Evolutionary conservation across 1,140 invertebrate genomes (phyloP), one percentile per base, ranked within the genome.

Genomic region (Meteorus sp.): DNA sequence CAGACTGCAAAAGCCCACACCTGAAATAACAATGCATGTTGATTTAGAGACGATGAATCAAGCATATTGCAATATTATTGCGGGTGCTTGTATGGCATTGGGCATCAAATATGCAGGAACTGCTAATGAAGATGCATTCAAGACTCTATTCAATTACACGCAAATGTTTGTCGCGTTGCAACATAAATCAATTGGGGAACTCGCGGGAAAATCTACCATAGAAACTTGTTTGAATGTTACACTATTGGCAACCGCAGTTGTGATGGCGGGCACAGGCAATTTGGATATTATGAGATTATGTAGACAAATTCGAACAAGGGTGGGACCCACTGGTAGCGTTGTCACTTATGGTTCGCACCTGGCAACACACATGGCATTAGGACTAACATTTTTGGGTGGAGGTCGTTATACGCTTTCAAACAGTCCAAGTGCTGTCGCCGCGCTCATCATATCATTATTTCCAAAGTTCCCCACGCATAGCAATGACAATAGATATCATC

Each of bases 31-130:
- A 41, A 72, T 82, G 19, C 83, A 85, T 59, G 85, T 97, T 9
- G 95, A 98, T 78, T 90, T 93, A 74, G 95, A 98, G 83, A 95
- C 94, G 25, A 96, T 97, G 85, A 95, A 94, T 68, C 95, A 99
- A 84, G 94, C 94, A 0, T 98, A 96, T 78, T 97, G 94, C 75
- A 97, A 97, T 74, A 95, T 98, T 56, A 84, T 97, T 45, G 91
- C 94, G 25, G 97, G 96, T 27, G 93, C 93, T 7, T 95, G 94
- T 71, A 91, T 99, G 81, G 91, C 92, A n/a, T 77, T 99, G 59
- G 95, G 94, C 1, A 80, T 99, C 6, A 91, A 92, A 68, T 98
- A 92, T 82, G 95, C 96, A 11, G 97, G 97, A 39, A 92, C 94
- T 4, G 92, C 91, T 39, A 89, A 95, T 76, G 80, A 85, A 56